Base-by-base conservation (phyloP, 1,140 invertebrate genomes). In the Holcopasites calliopsidis region DNA sequence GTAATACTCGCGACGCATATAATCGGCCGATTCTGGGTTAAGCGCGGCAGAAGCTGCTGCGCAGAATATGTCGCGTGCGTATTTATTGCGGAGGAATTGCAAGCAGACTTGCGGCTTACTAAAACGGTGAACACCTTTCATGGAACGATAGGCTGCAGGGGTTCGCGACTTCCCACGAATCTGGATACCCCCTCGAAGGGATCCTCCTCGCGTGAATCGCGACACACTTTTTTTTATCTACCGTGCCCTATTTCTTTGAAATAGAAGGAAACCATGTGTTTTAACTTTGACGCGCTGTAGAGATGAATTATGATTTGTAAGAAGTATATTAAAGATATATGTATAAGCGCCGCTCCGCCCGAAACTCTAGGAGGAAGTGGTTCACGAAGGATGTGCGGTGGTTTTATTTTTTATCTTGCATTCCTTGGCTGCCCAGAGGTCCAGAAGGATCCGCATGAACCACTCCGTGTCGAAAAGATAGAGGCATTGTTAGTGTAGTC, bases 311-410 rank as follows among this genome's bases (percentile, higher is more conserved):
- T n/a, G n/a, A n/a, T n/a, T n/a, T n/a, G n/a, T n/a, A n/a, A n/a
- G n/a, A n/a, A n/a, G n/a, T n/a, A n/a, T n/a, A n/a, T n/a, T n/a
- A n/a, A n/a, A n/a, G n/a, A 38, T 38, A 38, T 38, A 38, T 38
- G 35, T 38, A 5, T 77, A 58, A n/a, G 42, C 23, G 31, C 52
- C 26, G 26, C 33, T 23, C n/a, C 38, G n/a, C 62, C n/a, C 18
- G 66, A 76, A 72, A 66, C 58, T 23, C 26, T 83, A 80, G 78
- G 79, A 86, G 86, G 86, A 87, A 87, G 86, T 86, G 83, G 80
- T 76, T 68, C 42, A 60, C 57, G 35, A 62, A 64, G 69, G 69
- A 84, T 84, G 82, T 85, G 79, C 74, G 76, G 62, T 10, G 65
- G 76, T 80, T 80, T 84, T 64, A 26, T 55, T 78, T 69, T 74